Evolutionary conservation across 2,797 vertebrate species (phyloP).

Genomic region (Pseudotriccus pelzelni): DNA sequence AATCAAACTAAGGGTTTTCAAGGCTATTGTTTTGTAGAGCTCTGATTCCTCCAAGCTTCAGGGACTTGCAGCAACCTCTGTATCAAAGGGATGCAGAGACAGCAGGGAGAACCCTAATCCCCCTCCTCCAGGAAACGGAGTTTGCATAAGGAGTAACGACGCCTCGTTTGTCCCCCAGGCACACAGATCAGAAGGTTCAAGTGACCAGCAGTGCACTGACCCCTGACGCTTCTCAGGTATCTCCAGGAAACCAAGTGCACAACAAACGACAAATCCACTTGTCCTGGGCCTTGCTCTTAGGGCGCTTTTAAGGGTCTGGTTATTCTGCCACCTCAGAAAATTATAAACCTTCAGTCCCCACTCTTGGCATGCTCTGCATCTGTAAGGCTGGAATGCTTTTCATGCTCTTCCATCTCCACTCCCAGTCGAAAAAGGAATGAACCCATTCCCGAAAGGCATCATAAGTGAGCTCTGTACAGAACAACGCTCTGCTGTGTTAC

Average conservation of each 20-base stretch:
- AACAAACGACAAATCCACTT: not conserved
- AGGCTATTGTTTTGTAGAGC: not conserved
- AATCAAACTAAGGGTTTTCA: not conserved
- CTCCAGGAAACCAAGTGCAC: not conserved
- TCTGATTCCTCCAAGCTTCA: not conserved
- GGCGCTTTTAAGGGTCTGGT: not conserved
- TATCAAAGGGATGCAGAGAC: not conserved
- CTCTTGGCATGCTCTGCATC: not conserved
- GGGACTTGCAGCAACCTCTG: not conserved
- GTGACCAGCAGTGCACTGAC: not conserved
- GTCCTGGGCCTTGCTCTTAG: not conserved
- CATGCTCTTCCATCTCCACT: not conserved
- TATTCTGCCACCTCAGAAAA: not conserved
- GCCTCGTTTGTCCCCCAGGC: not conserved
- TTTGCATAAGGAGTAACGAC: not conserved
- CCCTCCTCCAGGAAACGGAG: accelerated
- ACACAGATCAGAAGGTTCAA: not conserved
- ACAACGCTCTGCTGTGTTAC: accelerated
- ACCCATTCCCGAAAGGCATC: not conserved
- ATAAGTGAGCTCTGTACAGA: not conserved
- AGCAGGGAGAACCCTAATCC: not conserved
- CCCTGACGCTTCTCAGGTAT: accelerated
- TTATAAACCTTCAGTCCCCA: not conserved
- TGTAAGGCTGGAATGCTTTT: not conserved
- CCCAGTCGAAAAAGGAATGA: not conserved